Base-by-base conservation (phyloP, 2,888 invertebrate genomes). In the Drosophila phalerata region DNA sequence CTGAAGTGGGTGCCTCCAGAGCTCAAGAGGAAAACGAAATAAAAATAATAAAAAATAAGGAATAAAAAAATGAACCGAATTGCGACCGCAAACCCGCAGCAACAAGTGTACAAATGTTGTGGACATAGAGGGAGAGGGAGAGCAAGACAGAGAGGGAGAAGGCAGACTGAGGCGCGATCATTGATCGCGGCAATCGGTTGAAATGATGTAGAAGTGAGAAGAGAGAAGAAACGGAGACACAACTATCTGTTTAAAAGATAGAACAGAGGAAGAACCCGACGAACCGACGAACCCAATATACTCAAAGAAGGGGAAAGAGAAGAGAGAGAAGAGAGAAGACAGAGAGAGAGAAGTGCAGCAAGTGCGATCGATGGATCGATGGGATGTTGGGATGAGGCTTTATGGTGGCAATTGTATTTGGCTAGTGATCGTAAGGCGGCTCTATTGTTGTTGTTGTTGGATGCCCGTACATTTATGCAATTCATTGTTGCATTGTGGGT, bases 51-150 rank as follows among this genome's bases (percentile, higher is more conserved):
- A 61, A 19, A 17, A 52, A 43, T 28, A 42, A 42, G 58, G 63
- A 64, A 61, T 10, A 57, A 55, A 55, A 55, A 77, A 86, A 86
- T 86, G 82, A 84, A 86, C 87, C 89, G 77, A 86, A 86, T 88
- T 86, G 85, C 75, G 77, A 88, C 91, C 89, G 82, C 90, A 90
- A 88, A 90, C 90, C 91, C 90, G 91, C 90, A 89, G 90, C 88
- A 90, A 91, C 91, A 91, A 91, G 91, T 91, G 91, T 89, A 91
- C 89, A 90, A 91, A 90, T 91, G 91, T 88, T 88, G 52, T 71
- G 58, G 79, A 72, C 64, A 37, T 57, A 48, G 49, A 43, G 52
- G 13, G 49, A 40, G 48, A 25, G 8, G 34, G 45, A 49, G 62
- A 19, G 22, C 13, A 45, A 19, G 28, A 47, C 22, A 45, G 63